Evolutionary conservation across 2,888 invertebrate genomes (phyloP).

Genomic region (Limnephilus rhombicus): DNA sequence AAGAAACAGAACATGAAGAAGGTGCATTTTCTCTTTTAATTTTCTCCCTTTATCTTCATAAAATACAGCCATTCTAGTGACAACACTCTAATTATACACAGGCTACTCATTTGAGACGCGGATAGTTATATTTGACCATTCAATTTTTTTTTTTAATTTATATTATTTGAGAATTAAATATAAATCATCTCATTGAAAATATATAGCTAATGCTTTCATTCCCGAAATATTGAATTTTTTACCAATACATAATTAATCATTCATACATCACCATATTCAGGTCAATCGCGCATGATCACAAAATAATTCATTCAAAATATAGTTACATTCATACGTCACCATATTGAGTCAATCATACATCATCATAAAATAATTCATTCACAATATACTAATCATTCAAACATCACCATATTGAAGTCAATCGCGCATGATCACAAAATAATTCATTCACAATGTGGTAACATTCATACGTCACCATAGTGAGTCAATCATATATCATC

Average conservation of each 20-base stretch:
- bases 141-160: background rate
- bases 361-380: too few species aligned
- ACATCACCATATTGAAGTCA: too few species aligned
- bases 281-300: background rate
- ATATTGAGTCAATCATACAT: too few species aligned
- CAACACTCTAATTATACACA: slow-evolving; percentile 1
- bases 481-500: too few species aligned
- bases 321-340: too few species aligned
- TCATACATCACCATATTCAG: background rate
- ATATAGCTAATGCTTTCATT: background rate
- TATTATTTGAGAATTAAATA: too few species aligned
- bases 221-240: background rate
- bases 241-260: background rate
- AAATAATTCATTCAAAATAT: too few species aligned
- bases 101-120: slow-evolving; percentile 1
- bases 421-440: too few species aligned
- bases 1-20: background rate
- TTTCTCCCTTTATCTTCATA: background rate
- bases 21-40: background rate
- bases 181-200: too few species aligned
- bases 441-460: background rate
- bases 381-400: background rate
- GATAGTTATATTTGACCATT: background rate
- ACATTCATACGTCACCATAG: too few species aligned
- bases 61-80: background rate